These are phyloP conservation scores for Cabera pusaria DNA, from an alignment of 2,888 invertebrate genomes.

Conservation along the genomic window DNA sequence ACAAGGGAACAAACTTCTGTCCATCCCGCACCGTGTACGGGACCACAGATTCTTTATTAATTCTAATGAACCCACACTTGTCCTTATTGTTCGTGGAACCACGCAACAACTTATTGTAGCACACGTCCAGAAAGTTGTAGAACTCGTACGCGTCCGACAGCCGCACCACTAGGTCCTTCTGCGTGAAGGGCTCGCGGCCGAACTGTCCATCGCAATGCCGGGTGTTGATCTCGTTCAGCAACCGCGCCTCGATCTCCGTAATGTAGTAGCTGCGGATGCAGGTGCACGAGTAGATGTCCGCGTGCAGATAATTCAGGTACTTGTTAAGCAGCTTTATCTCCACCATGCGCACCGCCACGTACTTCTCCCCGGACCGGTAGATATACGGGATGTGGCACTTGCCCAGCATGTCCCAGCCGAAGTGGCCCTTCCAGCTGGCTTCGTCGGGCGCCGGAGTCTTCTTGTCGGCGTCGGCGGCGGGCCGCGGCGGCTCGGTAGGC, in stretches of 20 bases:
- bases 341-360: slow-evolving; percentile 97
- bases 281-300: slow-evolving; percentile 95
- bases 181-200: slow-evolving; percentile 93
- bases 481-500: slow-evolving; percentile 49
- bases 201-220: slow-evolving; percentile 96
- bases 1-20: slow-evolving; percentile 95
- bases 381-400: slow-evolving; percentile 95
- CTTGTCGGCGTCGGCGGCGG: slow-evolving; percentile 60
- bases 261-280: slow-evolving; percentile 97
- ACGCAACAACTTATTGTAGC: slow-evolving; percentile 91
- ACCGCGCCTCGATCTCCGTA: slow-evolving; percentile 93
- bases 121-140: slow-evolving; percentile 94
- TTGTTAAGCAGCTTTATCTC: slow-evolving; percentile 95
- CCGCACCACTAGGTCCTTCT: slow-evolving; percentile 94
- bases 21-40: slow-evolving; percentile 93
- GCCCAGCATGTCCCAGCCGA: slow-evolving; percentile 96
- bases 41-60: slow-evolving; percentile 96
- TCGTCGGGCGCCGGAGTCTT: slow-evolving; percentile 85
- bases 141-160: slow-evolving; percentile 95
- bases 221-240: slow-evolving; percentile 96
- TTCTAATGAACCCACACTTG: slow-evolving; percentile 95
- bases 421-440: slow-evolving; percentile 90
- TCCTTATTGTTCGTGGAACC: slow-evolving; percentile 88
- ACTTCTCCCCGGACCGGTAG: slow-evolving; percentile 91
- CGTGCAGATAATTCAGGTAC: slow-evolving; percentile 93